Conservation (phyloP, 2,797 vertebrate genomes). For the Notolepis coatsorum region DNA sequence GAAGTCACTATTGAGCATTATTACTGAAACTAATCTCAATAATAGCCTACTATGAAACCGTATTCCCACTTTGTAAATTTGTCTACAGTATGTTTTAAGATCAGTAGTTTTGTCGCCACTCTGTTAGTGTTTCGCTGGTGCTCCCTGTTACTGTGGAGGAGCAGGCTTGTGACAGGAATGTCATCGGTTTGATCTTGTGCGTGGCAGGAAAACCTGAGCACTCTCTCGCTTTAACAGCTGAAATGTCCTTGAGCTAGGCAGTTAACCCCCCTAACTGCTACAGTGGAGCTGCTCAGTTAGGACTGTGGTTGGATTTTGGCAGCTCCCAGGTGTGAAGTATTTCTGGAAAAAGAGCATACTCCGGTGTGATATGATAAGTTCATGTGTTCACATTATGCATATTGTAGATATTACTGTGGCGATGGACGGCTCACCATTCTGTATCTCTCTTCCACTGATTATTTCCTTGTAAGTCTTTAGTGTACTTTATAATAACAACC, state of each 20-base stretch:
- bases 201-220: no score
- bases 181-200: no score
- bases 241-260: no score
- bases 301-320: no score
- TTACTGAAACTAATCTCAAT: background rate
- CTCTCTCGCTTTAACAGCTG: no score
- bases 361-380: background rate
- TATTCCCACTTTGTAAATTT: background rate
- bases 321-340: background rate
- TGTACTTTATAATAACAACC: conserved; percentile 20
- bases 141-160: background rate
- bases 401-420: no score
- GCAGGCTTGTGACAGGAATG: no score
- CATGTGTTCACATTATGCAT: background rate
- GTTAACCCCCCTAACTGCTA: no score
- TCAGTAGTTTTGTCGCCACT: background rate
- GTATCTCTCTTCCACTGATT: background rate
- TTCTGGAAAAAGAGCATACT: background rate
- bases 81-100: background rate
- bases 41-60: background rate
- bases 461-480: conserved; percentile 21
- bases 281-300: no score
- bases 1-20: background rate
- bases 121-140: background rate
- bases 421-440: background rate